Conservation (phyloP, 1,140 invertebrate genomes). For the Leptestheria dahalacensis region DNA sequence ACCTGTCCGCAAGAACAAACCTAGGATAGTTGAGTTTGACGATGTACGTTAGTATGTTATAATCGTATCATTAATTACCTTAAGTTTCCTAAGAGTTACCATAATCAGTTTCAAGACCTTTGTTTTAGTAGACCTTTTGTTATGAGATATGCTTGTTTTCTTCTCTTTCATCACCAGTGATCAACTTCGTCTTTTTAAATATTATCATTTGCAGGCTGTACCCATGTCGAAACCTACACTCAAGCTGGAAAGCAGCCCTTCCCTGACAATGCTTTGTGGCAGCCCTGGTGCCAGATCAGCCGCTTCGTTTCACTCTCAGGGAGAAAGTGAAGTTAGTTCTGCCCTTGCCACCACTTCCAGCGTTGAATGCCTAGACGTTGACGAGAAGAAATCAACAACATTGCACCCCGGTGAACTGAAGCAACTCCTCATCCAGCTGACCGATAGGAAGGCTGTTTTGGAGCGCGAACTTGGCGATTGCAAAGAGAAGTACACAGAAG, state of each 20-base stretch:
- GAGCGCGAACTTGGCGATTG: background rate
- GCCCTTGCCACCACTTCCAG: background rate
- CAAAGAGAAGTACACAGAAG: background rate
- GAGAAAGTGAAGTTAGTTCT: background rate
- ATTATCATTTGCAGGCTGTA: no score
- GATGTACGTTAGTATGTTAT: no score
- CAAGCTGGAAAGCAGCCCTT: no score
- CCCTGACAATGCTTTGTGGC: background rate
- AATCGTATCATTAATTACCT: no score
- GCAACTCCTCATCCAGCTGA: conserved; percentile 2
- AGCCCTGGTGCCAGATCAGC: conserved; percentile 2
- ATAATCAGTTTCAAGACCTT: no score
- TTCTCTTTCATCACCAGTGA: no score
- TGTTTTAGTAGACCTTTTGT: no score
- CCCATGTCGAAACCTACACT: background rate
- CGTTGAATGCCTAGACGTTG: background rate
- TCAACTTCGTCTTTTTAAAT: no score
- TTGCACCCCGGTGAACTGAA: conserved; percentile 1
- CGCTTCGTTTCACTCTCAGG: background rate
- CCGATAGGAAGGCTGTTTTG: background rate
- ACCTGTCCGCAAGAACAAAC: background rate
- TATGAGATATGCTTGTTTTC: no score
- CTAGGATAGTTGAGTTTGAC: conserved; percentile 1
- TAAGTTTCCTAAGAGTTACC: no score
- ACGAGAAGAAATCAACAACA: background rate